Evolutionary conservation across 2,888 invertebrate species (phyloP), one percentile per base, ranked within the genome.

Genomic region (Volucella inanis): DNA sequence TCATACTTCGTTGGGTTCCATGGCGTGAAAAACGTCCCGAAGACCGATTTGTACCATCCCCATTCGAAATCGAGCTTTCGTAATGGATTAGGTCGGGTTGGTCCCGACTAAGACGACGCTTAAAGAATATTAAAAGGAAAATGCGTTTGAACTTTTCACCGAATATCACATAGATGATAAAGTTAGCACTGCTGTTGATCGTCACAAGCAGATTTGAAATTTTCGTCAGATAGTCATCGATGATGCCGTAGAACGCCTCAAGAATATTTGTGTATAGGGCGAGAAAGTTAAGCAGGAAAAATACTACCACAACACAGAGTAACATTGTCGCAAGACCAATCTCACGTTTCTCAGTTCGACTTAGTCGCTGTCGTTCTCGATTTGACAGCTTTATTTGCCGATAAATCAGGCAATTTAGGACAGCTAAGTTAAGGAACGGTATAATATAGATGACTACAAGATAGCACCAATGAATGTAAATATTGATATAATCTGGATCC

Each of bases 101-200:
- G 88, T 95, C 95, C 59, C 95, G 92, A 88, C 94, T 94, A 76
- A 94, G 93, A 88, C 94, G 92, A 88, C 93, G 91, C 88, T 94
- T 95, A 92, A 96, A 96, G 93, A 96, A 96, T 92, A 96, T 94
- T 92, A 95, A 93, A 88, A 97, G 92, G 92, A 98, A 97, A 87
- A 98, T 94, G 84, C 96, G 94, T 91, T 97, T 97, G 93, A 99
- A 99, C 92, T 99, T 98, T 91, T 98, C 97, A 1, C 99, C 99
- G 92, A 99, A 98, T 88, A 98, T 98, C 87, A 98, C 98, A 93
- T 99, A 99, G 89, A 99, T 98, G 87, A 99, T 95, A 92, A 99
- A 99, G 93, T 99, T 99, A 86, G 98, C 97, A 90, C 98, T 98
- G 90, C 98, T 98, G 93, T 99, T 99, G 91, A 99, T 95, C 87